Evolutionary conservation across 2,888 invertebrate genomes (phyloP).

Genomic region (Caenorhabditis sp.): DNA sequence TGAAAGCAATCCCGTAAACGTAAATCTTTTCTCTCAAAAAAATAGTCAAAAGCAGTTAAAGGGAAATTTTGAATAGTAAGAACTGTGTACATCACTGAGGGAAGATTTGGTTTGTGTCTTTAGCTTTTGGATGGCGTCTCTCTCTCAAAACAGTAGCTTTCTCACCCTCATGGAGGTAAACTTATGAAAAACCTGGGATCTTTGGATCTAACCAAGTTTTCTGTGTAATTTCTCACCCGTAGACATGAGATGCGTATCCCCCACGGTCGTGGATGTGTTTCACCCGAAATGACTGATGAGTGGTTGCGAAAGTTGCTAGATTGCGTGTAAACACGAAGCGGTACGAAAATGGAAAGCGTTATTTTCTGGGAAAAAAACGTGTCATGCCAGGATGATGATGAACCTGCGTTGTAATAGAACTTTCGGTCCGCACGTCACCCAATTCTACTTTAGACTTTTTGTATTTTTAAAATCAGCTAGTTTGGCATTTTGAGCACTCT

Average conservation of each 20-base stretch:
- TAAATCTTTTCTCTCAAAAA: too few species aligned
- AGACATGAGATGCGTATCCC: conserved; percentile 51
- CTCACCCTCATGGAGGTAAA: conserved; percentile 54
- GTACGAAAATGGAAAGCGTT: conserved; percentile 51
- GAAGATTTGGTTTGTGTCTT: too few species aligned
- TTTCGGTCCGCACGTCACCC: conserved; percentile 21
- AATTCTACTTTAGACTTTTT: conserved; percentile 4
- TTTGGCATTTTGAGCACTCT: conserved; percentile 4
- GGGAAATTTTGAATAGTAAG: too few species aligned
- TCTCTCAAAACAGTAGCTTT: conserved; percentile 15
- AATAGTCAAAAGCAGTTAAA: too few species aligned
- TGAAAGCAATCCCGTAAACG: conserved; percentile 18
- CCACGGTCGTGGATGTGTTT: conserved; percentile 53
- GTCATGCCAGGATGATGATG: conserved; percentile 36
- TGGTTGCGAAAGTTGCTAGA: conserved; percentile 56
- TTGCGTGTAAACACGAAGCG: conserved; percentile 54
- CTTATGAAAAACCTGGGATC: conserved; percentile 36
- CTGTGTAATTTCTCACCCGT: conserved; percentile 57
- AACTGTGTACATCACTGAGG: too few species aligned
- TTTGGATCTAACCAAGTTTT: conserved; percentile 58
- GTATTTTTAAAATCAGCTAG: too few species aligned
- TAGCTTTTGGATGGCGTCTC: not conserved
- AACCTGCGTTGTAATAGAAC: conserved; percentile 44
- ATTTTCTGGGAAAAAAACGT: conserved; percentile 31
- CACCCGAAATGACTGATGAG: conserved; percentile 60